These are phyloP conservation scores for Aegithalos caudatus DNA, from an alignment of 2,113 vertebrate genomes.

Conservation along the genomic window DNA sequence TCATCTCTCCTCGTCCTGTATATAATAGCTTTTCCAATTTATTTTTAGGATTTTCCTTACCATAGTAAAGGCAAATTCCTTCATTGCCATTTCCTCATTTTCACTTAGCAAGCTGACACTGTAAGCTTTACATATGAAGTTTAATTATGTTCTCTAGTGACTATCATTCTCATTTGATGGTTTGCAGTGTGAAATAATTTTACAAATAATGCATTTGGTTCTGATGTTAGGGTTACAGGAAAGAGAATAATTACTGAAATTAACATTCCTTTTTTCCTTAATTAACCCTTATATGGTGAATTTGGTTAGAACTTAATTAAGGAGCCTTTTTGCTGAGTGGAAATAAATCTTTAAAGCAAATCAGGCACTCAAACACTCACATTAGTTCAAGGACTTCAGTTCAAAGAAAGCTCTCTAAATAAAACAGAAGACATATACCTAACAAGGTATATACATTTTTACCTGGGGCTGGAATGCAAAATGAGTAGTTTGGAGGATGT, in stretches of 20 bases:
- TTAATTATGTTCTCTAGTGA: conserved; percentile 10
- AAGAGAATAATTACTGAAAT: conserved; percentile 7
- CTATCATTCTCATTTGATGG: background rate
- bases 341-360: background rate
- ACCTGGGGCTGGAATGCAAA: background rate
- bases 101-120: background rate
- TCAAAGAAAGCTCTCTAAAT: background rate
- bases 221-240: background rate
- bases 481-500: background rate
- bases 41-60: conserved; percentile 26
- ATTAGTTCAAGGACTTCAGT: background rate
- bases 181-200: background rate
- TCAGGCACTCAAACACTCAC: background rate
- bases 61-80: background rate
- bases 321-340: background rate
- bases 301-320: background rate
- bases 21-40: background rate
- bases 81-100: background rate
- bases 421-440: background rate
- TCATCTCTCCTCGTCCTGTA: background rate
- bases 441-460: background rate
- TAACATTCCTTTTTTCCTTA: background rate
- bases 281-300: background rate
- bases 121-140: background rate
- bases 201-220: conserved; percentile 15